Base-by-base conservation (phyloP, 2,888 invertebrate genomes). In the Chelonus formosanus region DNA sequence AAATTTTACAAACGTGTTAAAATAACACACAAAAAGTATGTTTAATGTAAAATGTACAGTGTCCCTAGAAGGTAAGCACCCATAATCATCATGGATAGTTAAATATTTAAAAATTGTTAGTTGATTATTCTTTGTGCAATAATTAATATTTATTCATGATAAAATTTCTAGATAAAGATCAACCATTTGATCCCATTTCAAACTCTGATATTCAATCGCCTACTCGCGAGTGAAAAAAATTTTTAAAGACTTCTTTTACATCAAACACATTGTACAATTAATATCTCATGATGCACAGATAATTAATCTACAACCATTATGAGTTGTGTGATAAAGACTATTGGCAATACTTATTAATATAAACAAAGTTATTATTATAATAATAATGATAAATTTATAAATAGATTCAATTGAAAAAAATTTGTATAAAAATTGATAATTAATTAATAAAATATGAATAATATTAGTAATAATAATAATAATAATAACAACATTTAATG, bases 111-210 rank as follows among this genome's bases (percentile, higher is more conserved):
- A 40, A 6, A 40, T 40, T 6, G 40, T 2, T 5, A 40, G 40
- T 6, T 40, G 5, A 6, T 40, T 40, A 6, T 40, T 0, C 6
- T 40, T 40, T 6, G 4, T 40, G 5, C 40, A 6, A 40, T 40
- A 40, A 40, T 40, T 40, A 4, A 5, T 6, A 40, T 2, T 40
- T 6, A 40, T 40, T 40, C 1, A 40, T 6, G 0, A 4, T 40
- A 3, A 40, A 40, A 40, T 40, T 6, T 0, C 40, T 40, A 40
- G 40, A 40, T 40, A 40, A 40, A 40, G 55, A 55, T 34, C 55
- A n/a, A 34, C 55, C 35, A 58, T 58, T 58, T 34, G 47, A 45
- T 45, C 47, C 35, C 45, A 31, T 58, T n/a, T 31, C 20, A 45
- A 40, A 40, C 6, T 40, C 40, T 40, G 4, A 6, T 40, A 40